Evolutionary conservation across 2,888 invertebrate genomes (phyloP).

Genomic region (Creontiades dilutus): DNA sequence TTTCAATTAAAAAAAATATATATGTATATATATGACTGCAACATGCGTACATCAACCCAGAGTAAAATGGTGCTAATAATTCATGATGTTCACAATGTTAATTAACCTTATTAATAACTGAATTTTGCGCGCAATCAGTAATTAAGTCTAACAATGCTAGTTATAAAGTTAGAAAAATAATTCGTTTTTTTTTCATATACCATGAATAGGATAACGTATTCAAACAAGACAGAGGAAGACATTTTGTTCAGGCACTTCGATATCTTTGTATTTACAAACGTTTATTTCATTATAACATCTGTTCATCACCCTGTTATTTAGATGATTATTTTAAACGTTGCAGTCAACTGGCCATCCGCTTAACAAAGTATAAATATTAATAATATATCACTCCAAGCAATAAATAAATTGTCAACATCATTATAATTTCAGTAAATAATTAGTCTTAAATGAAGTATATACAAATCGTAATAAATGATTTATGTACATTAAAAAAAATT

Average conservation of each 20-base stretch:
- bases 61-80: background rate
- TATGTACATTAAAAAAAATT: background rate
- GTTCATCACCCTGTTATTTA: conserved; percentile 19
- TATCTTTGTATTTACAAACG: background rate
- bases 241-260: conserved; percentile 38
- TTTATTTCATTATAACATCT: background rate
- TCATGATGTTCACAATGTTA: background rate
- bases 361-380: background rate
- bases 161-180: background rate
- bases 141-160: background rate
- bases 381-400: conserved; percentile 10
- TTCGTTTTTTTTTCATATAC: background rate
- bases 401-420: background rate
- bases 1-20: too few relatives aligned
- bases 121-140: background rate
- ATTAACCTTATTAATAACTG: background rate
- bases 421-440: background rate
- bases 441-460: background rate
- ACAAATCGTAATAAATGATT: background rate
- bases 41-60: background rate
- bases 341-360: background rate
- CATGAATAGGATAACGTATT: background rate
- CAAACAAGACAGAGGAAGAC: background rate
- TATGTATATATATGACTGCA: background rate
- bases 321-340: background rate